These are phyloP conservation scores for Platycnemis pennipes DNA, from an alignment of 2,888 invertebrate genomes.

Conservation along the genomic window DNA sequence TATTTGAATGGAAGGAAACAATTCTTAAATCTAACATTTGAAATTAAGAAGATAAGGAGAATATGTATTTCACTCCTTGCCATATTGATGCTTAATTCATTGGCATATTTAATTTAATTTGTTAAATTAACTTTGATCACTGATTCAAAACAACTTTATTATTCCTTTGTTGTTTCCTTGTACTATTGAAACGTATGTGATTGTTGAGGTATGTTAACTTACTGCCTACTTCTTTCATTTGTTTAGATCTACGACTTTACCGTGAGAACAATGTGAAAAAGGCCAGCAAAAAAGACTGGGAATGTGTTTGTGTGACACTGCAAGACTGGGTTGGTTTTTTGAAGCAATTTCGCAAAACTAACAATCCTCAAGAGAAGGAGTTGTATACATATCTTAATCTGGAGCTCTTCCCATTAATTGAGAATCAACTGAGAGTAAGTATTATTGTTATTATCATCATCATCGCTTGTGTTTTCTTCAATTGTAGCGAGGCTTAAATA, in stretches of 20 bases:
- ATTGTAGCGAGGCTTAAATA: neutral
- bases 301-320: slow-evolving; percentile 70
- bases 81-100: neutral
- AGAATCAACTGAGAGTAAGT: slow-evolving; percentile 70
- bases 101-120: too few relatives aligned
- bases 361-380: slow-evolving; percentile 69
- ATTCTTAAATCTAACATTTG: neutral
- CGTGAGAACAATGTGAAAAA: slow-evolving; percentile 71
- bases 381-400: slow-evolving; percentile 69
- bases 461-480: neutral
- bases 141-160: neutral
- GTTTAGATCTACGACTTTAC: slow-evolving; percentile 69
- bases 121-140: neutral
- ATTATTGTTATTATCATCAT: slow-evolving; percentile 36
- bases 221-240: neutral
- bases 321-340: slow-evolving; percentile 70
- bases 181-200: neutral
- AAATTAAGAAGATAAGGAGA: too few relatives aligned
- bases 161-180: neutral
- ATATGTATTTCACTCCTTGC: neutral
- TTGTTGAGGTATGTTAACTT: neutral
- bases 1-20: neutral
- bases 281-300: slow-evolving; percentile 69
- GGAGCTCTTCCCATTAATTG: slow-evolving; percentile 69
- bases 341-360: slow-evolving; percentile 70